Conservation (phyloP, 2,888 invertebrate genomes). For the Synanthedon myopaeformis region DNA sequence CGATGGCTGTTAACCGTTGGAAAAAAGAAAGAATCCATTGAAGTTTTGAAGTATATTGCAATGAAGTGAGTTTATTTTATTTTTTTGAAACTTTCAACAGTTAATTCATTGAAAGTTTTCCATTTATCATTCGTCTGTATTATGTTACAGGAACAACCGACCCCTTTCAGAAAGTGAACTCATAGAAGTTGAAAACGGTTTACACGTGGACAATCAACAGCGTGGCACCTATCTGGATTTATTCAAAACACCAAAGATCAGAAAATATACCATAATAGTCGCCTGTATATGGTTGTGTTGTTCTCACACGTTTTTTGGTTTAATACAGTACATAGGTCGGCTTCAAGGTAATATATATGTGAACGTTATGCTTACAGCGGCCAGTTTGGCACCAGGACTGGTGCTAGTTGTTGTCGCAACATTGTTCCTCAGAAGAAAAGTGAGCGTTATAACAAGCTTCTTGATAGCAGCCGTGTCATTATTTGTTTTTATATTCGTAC, state of each 20-base stretch:
- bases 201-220: conserved; percentile 12
- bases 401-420: conserved; percentile 37
- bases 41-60: conserved; percentile 74
- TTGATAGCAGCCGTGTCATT: conserved; percentile 34
- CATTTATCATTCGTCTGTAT: neutral
- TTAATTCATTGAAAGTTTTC: neutral
- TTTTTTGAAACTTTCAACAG: neutral
- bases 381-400: conserved; percentile 34
- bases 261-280: conserved; percentile 75
- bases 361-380: conserved; percentile 81
- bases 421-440: conserved; percentile 37
- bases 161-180: conserved; percentile 37
- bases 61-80: conserved; percentile 29
- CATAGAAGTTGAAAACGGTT: conserved; percentile 33
- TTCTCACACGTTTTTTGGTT: conserved; percentile 84
- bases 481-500: conserved; percentile 43
- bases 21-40: conserved; percentile 70
- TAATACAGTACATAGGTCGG: conserved; percentile 83
- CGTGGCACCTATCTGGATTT: conserved; percentile 69
- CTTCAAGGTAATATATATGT: conserved; percentile 82
- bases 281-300: conserved; percentile 83
- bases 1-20: conserved; percentile 81
- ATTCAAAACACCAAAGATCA: conserved; percentile 75
- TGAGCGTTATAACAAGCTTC: conserved; percentile 37
- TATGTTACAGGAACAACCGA: conserved; percentile 46